Evolutionary conservation across 1,140 invertebrate genomes (phyloP).

Genomic region (Cyclargus thomasi): DNA sequence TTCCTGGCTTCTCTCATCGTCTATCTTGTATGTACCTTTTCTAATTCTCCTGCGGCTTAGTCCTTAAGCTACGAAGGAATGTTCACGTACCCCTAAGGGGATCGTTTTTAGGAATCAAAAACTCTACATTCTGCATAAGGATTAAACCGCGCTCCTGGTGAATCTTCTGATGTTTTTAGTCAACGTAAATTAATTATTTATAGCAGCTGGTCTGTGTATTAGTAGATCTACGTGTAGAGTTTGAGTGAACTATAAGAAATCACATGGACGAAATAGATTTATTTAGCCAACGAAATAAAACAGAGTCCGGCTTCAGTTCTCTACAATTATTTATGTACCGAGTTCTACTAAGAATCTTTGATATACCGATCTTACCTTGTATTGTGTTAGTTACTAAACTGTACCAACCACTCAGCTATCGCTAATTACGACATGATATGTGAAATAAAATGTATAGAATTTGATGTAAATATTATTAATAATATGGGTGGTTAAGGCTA

Average conservation of each 20-base stretch:
- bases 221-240: background rate
- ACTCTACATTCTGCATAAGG: background rate
- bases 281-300: constrained; percentile 2
- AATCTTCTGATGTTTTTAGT: background rate
- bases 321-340: background rate
- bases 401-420: no score
- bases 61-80: background rate
- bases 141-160: background rate
- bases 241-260: background rate
- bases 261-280: constrained; percentile 7
- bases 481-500: no score
- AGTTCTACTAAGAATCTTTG: background rate
- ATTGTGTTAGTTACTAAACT: background rate
- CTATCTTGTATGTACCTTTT: background rate
- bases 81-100: background rate
- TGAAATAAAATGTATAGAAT: no score
- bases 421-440: no score
- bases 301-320: background rate
- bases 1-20: background rate
- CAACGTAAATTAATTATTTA: background rate
- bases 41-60: background rate
- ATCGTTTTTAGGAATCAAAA: background rate
- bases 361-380: background rate
- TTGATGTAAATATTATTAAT: no score
- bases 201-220: constrained; percentile 12